Evolutionary conservation across 2,797 vertebrate species (phyloP), one percentile per base, ranked within the genome.

Genomic region (Pseudochirops corinnae): DNA sequence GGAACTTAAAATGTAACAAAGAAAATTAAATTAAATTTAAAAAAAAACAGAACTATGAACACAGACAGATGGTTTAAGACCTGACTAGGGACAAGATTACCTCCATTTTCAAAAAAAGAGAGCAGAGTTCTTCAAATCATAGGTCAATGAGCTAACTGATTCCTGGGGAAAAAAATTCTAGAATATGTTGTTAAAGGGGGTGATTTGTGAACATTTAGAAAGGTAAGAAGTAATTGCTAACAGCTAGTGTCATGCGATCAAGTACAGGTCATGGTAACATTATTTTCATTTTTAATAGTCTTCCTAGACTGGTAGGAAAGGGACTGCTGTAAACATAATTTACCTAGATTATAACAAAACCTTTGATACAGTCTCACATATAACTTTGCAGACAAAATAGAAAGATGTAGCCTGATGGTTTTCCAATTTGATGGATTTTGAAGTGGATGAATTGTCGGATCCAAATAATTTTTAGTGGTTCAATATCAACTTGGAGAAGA

Each of bases 21-120:
- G 31, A 14, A 4, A 60, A 31, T 60, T 62, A 33, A 62, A 62
- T 62, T 62, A 14, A 58, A 58, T 56, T 56, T 0, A 53, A 53
- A 55, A 53, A 53, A 55, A 33, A 33, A 62, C 14, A 91, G 26
- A 53, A 67, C 56, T 62, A 93, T 56, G 56, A 90, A 56, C 7
- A 87, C 39, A 93, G 56, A 95, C 12, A 90, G 56, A 91, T 67
- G 9, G 60, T n/a, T 2, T 0, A 31, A 3, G 9, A 91, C 7
- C 33, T 14, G n/a, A 1, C 50, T n/a, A 13, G 24, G 50, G 29
- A 90, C 55, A 18, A 92, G 33, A 28, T 90, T 90, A 92, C 28
- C 62, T n/a, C 87, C 67, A 93, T 90, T n/a, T 50, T 55, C 58
- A 95, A 82, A 50, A 93, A 55, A 93, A 92, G 56, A 12, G 18